Conservation (phyloP, 1,140 invertebrate genomes). For the Cecropterus lyciades region DNA sequence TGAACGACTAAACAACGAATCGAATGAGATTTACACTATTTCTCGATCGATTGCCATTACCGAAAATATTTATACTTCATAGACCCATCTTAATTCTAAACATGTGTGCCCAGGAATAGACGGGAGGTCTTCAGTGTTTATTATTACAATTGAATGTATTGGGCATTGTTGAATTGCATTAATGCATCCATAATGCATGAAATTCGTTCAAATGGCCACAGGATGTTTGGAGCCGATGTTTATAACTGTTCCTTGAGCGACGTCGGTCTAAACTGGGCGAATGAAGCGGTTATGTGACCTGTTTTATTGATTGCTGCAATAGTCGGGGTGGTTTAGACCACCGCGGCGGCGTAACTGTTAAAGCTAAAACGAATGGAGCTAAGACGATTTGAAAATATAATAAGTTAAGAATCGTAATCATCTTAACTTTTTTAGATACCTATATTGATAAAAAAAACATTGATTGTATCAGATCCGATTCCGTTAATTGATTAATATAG, state of each 20-base stretch:
- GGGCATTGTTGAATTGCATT: constrained; percentile 42
- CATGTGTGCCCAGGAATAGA: constrained; percentile 14
- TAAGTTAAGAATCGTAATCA: background rate
- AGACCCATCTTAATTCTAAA: constrained; percentile 25
- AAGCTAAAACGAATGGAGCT: background rate
- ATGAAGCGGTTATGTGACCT: constrained; percentile 35
- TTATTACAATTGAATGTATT: constrained; percentile 63
- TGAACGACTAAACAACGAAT: constrained; percentile 15
- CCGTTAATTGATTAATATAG: background rate
- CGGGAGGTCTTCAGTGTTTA: constrained; percentile 62
- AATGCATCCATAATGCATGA: constrained; percentile 60
- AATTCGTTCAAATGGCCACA: constrained; percentile 43
- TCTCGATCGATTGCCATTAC: constrained; percentile 26
- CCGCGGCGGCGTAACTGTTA: constrained; percentile 20
- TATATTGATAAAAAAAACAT: background rate
- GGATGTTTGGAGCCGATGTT: constrained; percentile 51
- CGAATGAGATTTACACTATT: constrained; percentile 12
- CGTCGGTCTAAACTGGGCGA: constrained; percentile 31
- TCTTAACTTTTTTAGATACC: background rate
- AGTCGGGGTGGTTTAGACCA: constrained; percentile 16
- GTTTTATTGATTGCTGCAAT: constrained; percentile 28
- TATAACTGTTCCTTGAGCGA: constrained; percentile 33
- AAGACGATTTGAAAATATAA: background rate
- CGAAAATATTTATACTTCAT: constrained; percentile 22
- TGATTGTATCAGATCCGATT: too few relatives aligned